Evolutionary conservation across 1,140 invertebrate genomes (phyloP).

Genomic region (Euglossa dilemma): DNA sequence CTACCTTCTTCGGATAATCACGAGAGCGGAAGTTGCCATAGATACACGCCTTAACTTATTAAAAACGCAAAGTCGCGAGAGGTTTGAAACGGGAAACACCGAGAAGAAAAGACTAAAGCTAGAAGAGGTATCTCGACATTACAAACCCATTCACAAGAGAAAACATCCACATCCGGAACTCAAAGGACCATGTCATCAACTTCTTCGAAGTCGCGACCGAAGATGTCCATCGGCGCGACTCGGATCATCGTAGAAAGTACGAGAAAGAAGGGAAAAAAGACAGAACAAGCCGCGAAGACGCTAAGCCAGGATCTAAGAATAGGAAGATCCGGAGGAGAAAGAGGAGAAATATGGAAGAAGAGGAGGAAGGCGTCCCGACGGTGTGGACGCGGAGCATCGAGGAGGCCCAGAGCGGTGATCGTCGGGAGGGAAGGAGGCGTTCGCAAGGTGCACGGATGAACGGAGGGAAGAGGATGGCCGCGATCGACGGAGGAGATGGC

Average conservation of each 20-base stretch:
- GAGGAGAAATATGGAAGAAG: no score
- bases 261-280: background rate
- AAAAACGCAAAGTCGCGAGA: no score
- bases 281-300: background rate
- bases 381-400: conserved; percentile 33
- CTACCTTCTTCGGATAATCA: background rate
- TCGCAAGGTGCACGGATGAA: conserved; percentile 13
- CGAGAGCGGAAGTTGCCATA: background rate
- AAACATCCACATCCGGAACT: no score
- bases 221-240: no score
- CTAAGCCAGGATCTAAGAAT: no score
- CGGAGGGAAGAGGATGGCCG: conserved; percentile 7
- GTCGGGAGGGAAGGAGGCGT: background rate
- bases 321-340: background rate
- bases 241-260: background rate
- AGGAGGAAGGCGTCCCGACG: conserved; percentile 1
- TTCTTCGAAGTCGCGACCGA: no score
- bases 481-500: conserved; percentile 6
- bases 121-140: no score
- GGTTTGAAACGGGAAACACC: no score
- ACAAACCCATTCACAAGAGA: no score
- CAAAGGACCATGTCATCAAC: no score
- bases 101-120: no score
- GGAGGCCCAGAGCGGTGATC: background rate
- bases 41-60: no score